Conservation (phyloP, 2,113 vertebrate genomes). For the Thymallus thymallus region DNA sequence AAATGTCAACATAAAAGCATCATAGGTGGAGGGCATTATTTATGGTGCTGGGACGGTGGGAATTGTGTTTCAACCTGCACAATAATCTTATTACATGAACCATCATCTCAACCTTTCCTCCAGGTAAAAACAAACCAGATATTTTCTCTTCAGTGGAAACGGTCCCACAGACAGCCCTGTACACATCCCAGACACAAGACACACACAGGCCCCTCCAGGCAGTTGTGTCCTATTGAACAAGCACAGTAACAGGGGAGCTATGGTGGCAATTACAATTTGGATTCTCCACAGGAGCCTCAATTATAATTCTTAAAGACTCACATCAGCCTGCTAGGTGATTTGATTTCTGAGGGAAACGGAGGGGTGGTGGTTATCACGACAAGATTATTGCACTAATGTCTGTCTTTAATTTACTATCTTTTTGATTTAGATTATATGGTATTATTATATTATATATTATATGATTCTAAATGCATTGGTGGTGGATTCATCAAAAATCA, state of each 20-base stretch:
- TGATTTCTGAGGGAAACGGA: conserved; percentile 4
- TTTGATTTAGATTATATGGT: conserved; percentile 4
- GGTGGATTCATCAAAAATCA: background rate
- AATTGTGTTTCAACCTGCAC: background rate
- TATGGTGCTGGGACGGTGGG: background rate
- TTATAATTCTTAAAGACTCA: conserved; percentile 33
- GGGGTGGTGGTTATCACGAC: background rate
- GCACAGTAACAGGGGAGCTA: conserved; percentile 44
- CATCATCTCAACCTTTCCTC: conserved; percentile 10
- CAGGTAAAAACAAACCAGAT: background rate
- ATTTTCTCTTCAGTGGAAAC: conserved; percentile 37
- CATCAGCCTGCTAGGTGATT: conserved; percentile 29
- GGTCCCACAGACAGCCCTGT: conserved; percentile 28
- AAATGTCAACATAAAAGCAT: conserved; percentile 7
- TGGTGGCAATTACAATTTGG: conserved; percentile 37
- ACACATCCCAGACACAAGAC: conserved; percentile 27
- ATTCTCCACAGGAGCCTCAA: conserved; percentile 26
- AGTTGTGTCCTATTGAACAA: conserved; percentile 43
- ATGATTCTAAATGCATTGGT: background rate
- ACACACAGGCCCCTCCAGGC: conserved; percentile 43
- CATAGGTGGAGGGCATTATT: background rate
- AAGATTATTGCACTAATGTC: too few species aligned
- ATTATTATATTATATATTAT: too few species aligned
- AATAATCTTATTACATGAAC: background rate
- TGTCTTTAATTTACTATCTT: background rate